These are phyloP conservation scores for Augochlora pura DNA, from an alignment of 1,140 invertebrate species.

Conservation along the genomic window DNA sequence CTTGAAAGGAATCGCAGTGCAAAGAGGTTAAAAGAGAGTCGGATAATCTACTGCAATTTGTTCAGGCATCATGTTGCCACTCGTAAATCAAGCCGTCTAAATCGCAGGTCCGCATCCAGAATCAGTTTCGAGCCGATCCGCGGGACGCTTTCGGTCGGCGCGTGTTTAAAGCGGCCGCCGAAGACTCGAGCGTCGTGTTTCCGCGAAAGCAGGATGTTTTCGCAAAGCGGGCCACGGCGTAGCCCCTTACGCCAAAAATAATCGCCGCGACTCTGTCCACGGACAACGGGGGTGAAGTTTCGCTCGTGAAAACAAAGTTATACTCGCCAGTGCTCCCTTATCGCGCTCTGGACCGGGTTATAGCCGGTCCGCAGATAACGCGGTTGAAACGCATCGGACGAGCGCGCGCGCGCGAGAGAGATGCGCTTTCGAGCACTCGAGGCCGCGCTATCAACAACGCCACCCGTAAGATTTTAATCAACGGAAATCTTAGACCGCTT, in stretches of 20 bases:
- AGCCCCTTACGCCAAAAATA: slow-evolving; percentile 66
- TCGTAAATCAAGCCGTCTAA: too few relatives aligned
- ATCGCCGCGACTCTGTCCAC: slow-evolving; percentile 50
- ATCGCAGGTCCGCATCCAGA: neutral
- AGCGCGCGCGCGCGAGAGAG: too few relatives aligned
- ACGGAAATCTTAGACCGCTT: too few relatives aligned
- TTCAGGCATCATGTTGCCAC: too few relatives aligned
- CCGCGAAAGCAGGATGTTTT: slow-evolving; percentile 69
- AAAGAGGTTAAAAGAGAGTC: too few relatives aligned
- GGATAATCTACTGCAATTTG: too few relatives aligned
- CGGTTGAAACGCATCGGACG: too few relatives aligned
- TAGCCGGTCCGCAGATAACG: slow-evolving; percentile 44
- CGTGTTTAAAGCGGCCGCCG: slow-evolving; percentile 28
- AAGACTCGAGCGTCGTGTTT: slow-evolving; percentile 58
- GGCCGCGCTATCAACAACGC: too few relatives aligned
- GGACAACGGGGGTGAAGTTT: slow-evolving; percentile 45
- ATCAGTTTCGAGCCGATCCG: neutral
- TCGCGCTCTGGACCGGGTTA: slow-evolving; percentile 62
- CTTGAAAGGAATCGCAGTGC: too few relatives aligned
- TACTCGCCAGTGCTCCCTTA: slow-evolving; percentile 53
- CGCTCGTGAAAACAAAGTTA: slow-evolving; percentile 70
- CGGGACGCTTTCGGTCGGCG: neutral
- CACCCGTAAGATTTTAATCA: too few relatives aligned
- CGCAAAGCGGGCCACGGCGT: slow-evolving; percentile 42
- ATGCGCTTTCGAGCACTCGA: too few relatives aligned